Evolutionary conservation across 2,888 invertebrate genomes (phyloP), one percentile per base, ranked within the genome.

Genomic region (Mystacides longicornis): DNA sequence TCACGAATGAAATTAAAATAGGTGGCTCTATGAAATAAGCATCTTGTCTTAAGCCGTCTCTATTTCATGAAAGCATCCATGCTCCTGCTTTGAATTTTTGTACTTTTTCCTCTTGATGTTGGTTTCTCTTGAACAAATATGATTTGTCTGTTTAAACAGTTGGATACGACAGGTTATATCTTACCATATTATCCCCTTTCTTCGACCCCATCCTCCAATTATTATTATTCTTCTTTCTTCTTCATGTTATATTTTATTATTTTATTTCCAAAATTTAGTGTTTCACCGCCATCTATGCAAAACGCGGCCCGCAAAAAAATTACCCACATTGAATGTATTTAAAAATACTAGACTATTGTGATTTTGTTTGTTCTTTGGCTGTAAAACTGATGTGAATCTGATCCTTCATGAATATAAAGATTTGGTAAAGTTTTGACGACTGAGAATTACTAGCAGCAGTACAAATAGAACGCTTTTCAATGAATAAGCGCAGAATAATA

Each of bases 81-180:
- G 20, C 22, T 47, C 21, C 45, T 51, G 21, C 27, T 19, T 27
- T 27, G 14, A 27, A 45, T 37, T 16, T 16, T 37, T n/a, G 14
- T 37, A 3, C 37, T 37, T 37, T 27, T 37, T 37, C 37, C 37
- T 37, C n/a, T 37, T 37, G 37, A 37, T 23, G 27, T 9, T 23
- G 52, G 23, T 47, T 47, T 52, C 52, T 27, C 46, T 27, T 52
- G 23, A n/a, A 42, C 55, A 55, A 51, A 55, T 55, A 55, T 58
- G 55, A 58, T 58, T 58, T 58, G 56, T 58, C 56, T 58, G 48
- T 43, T 52, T 54, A 49, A 58, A 58, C 56, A 56, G 53, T 56
- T 43, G 49, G 47, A 23, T 54, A 55, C 51, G 55, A 49, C 55
- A 55, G 50, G 49, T 49, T 52, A 37, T 42, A 52, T 55, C 47